Percentiles rank a stretch among this genome's conserved stretches.
These are phyloP conservation scores for Linepithema humile DNA, from an alignment of 1,140 invertebrate species.

Conservation along the genomic window DNA sequence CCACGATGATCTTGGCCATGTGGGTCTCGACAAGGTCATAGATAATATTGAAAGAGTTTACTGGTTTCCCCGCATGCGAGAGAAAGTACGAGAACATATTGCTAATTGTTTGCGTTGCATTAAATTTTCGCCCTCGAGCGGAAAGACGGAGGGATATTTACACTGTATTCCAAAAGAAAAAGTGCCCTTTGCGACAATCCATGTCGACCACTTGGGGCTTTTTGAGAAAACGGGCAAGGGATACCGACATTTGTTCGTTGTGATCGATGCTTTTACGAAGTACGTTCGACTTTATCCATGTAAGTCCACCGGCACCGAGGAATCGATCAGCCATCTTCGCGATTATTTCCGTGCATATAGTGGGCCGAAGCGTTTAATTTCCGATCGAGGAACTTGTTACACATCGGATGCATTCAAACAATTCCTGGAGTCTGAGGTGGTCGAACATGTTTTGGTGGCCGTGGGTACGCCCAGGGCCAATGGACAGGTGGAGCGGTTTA, in stretches of 20 bases:
- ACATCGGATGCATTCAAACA: neutral
- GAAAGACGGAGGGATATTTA: constrained; percentile 62
- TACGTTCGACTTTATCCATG: constrained; percentile 2
- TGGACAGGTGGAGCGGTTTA: neutral
- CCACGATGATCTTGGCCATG: constrained; percentile 57
- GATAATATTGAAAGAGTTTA: constrained; percentile 64
- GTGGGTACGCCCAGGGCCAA: neutral
- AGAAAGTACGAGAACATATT: constrained; percentile 66
- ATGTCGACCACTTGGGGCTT: neutral
- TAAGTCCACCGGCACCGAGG: neutral
- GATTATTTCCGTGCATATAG: neutral
- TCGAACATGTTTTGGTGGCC: neutral
- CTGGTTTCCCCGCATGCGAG: constrained; percentile 73
- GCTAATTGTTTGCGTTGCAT: constrained; percentile 76
- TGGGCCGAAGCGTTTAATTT: neutral
- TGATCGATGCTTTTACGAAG: constrained; percentile 9
- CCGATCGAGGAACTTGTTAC: neutral
- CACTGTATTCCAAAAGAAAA: neutral
- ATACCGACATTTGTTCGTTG: neutral
- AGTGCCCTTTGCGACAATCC: neutral
- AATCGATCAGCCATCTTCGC: neutral
- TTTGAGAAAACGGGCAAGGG: neutral
- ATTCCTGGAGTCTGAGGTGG: neutral
- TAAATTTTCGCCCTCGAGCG: constrained; percentile 61
- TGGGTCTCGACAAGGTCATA: constrained; percentile 66